These are phyloP conservation scores for Homalodisca vitripennis DNA, from an alignment of 1,140 invertebrate genomes.

Conservation along the genomic window DNA sequence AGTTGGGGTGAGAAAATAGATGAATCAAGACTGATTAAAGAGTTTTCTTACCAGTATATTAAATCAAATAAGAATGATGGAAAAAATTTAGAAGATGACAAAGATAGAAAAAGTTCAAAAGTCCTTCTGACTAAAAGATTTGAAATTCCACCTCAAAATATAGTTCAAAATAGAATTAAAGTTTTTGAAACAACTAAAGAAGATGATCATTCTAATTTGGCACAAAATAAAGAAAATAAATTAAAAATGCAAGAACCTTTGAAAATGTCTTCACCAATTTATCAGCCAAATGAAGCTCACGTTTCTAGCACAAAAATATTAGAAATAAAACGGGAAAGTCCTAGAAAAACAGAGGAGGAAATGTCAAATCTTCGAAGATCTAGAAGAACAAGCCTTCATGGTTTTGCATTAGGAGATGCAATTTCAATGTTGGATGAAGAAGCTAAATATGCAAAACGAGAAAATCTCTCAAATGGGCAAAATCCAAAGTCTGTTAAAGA, in stretches of 20 bases:
- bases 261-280: conserved; percentile 47
- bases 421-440: conserved; percentile 31
- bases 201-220: conserved; percentile 25
- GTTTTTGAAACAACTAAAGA: conserved; percentile 37
- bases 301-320: conserved; percentile 43
- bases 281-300: conserved; percentile 51
- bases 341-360: conserved; percentile 27
- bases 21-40: conserved; percentile 50
- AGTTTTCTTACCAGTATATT: conserved; percentile 53
- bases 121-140: conserved; percentile 25
- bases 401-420: conserved; percentile 29
- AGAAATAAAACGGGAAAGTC: conserved; percentile 30
- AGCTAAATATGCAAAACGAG: conserved; percentile 29
- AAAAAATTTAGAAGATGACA: conserved; percentile 3
- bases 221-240: conserved; percentile 43
- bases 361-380: conserved; percentile 23
- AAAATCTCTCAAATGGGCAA: conserved; percentile 18
- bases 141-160: conserved; percentile 49
- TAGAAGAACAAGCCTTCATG: conserved; percentile 31
- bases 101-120: conserved; percentile 17
- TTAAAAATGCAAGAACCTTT: conserved; percentile 50
- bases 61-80: conserved; percentile 44
- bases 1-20: conserved; percentile 49
- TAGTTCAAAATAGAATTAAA: conserved; percentile 55
- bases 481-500: conserved; percentile 55